These are phyloP conservation scores for Hassar affinis DNA, from an alignment of 2,113 vertebrate species.

Conservation along the genomic window DNA sequence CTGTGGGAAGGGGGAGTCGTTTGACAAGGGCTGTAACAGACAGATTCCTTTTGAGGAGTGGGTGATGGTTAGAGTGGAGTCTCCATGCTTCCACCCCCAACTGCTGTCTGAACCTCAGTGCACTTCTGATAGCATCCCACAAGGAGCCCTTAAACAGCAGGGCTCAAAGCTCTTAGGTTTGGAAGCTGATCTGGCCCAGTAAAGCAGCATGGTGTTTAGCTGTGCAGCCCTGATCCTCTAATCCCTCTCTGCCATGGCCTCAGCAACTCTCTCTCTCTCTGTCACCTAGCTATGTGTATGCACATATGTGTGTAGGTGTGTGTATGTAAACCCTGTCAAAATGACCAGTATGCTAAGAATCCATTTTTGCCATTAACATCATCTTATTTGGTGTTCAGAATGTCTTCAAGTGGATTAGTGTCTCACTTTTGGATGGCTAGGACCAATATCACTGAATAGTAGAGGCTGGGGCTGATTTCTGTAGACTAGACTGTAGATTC, in stretches of 20 bases:
- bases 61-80: conserved; percentile 49
- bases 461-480: background rate
- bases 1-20: conserved; percentile 39
- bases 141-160: conserved; percentile 73
- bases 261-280: conserved; percentile 10
- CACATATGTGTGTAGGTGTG: background rate
- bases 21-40: conserved; percentile 69
- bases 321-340: background rate
- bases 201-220: conserved; percentile 65
- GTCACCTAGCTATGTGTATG: background rate
- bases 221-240: conserved; percentile 54
- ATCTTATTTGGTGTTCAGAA: background rate
- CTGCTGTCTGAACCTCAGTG: conserved; percentile 69
- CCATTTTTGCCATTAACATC: background rate
- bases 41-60: conserved; percentile 62
- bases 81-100: conserved; percentile 59
- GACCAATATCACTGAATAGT: background rate
- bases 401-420: background rate
- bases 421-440: background rate
- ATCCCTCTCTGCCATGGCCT: conserved; percentile 52
- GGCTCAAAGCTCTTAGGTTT: conserved; percentile 67
- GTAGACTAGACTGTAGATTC: background rate
- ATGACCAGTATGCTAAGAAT: background rate
- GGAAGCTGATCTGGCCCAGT: conserved; percentile 68
- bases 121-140: conserved; percentile 70